Conservation (phyloP, 2,113 vertebrate genomes). For the Centrocercus urophasianus region DNA sequence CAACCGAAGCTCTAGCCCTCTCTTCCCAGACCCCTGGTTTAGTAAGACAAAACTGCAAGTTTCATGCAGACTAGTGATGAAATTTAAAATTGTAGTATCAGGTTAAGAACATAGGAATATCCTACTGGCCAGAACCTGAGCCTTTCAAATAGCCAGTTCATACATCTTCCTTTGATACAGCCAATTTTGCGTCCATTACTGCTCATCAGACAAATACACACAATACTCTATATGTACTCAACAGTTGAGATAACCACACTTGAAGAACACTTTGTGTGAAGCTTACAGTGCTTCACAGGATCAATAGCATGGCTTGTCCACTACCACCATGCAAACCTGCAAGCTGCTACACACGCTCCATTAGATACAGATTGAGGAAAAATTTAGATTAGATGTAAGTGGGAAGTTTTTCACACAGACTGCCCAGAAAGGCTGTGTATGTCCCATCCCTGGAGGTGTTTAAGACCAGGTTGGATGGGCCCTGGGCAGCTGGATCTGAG, state of each 20-base stretch:
- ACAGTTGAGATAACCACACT: background rate
- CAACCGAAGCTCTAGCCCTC: background rate
- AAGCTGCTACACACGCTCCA: background rate
- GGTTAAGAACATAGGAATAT: background rate
- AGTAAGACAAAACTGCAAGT: background rate
- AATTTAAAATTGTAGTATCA: background rate
- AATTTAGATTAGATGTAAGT: no score
- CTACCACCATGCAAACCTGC: background rate
- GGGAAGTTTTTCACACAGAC: no score
- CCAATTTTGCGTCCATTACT: background rate
- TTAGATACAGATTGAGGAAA: background rate
- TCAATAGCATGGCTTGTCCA: background rate
- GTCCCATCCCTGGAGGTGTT: no score
- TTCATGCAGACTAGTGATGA: accelerated
- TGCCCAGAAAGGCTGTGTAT: no score
- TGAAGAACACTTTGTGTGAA: background rate
- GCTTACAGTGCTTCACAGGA: accelerated
- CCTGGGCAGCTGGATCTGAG: no score
- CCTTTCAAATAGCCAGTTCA: background rate
- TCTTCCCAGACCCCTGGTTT: background rate
- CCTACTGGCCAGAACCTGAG: background rate
- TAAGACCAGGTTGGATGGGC: no score
- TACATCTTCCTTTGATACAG: background rate
- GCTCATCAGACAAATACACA: background rate
- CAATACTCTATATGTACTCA: accelerated